These are phyloP conservation scores for Limnothrissa miodon DNA, from an alignment of 2,113 vertebrate species.

Conservation along the genomic window DNA sequence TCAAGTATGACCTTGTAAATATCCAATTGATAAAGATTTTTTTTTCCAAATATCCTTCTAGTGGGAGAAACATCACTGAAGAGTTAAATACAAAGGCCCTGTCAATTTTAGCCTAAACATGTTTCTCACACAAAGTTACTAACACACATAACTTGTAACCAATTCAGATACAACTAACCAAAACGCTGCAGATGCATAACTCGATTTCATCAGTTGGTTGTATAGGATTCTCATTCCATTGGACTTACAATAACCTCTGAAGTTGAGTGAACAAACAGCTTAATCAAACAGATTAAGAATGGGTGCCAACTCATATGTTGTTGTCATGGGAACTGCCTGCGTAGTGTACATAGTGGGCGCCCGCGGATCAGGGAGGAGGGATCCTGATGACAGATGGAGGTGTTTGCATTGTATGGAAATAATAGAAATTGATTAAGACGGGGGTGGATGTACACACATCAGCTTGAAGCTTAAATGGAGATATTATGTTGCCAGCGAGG, in stretches of 20 bases:
- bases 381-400: background rate
- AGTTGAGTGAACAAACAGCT: background rate
- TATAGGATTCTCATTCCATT: too few relatives aligned
- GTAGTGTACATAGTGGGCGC: background rate
- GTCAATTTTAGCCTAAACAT: too few relatives aligned
- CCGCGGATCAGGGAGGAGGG: background rate
- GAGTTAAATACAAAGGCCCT: too few relatives aligned
- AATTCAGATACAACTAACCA: too few relatives aligned
- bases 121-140: too few relatives aligned
- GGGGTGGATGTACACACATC: background rate
- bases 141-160: too few relatives aligned
- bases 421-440: constrained; percentile 15
- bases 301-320: background rate
- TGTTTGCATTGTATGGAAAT: constrained; percentile 15
- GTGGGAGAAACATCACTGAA: too few relatives aligned
- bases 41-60: too few relatives aligned
- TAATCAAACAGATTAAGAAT: background rate
- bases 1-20: too few relatives aligned
- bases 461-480: background rate
- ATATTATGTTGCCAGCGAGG: constrained; percentile 9
- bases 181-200: too few relatives aligned
- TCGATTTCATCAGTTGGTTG: too few relatives aligned
- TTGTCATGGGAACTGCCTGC: constrained; percentile 1
- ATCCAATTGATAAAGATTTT: too few relatives aligned
- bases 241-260: background rate